phyloP scores from a whole-genome alignment of 2,113 vertebrate genomes.

The Brienomyrus longianalis region DNA sequence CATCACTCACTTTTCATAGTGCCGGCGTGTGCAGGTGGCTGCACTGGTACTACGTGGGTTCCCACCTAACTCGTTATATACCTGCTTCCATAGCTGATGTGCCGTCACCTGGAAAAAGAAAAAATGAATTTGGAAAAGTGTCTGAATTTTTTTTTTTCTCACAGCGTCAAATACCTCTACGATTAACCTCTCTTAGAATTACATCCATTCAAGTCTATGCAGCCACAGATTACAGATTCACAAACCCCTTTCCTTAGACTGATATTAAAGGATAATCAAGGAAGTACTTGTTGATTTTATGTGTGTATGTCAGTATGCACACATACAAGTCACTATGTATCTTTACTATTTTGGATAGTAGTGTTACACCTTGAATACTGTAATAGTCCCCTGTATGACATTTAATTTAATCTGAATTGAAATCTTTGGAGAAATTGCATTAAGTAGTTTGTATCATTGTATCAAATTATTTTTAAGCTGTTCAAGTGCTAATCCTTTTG shows the following conservation, averaged over 20 bases:
- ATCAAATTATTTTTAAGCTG: background rate
- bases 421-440: background rate
- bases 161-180: too few relatives aligned
- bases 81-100: slow-evolving; percentile 68
- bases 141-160: background rate
- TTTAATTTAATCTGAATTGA: background rate
- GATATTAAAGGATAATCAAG: background rate
- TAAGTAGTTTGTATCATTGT: background rate
- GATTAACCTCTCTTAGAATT: too few relatives aligned
- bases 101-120: slow-evolving; percentile 53
- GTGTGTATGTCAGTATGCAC: too few relatives aligned
- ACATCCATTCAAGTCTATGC: background rate
- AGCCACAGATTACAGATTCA: background rate
- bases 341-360: background rate
- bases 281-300: background rate
- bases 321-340: background rate
- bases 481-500: background rate
- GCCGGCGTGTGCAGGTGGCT: slow-evolving; percentile 68
- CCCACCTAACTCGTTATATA: slow-evolving; percentile 66
- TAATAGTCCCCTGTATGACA: background rate
- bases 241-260: background rate
- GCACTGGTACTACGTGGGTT: slow-evolving; percentile 70
- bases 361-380: background rate
- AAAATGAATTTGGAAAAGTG: background rate
- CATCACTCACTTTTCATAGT: slow-evolving; percentile 65